Evolutionary conservation across 2,797 vertebrate genomes (phyloP).

Genomic region (Sylvia borin): DNA sequence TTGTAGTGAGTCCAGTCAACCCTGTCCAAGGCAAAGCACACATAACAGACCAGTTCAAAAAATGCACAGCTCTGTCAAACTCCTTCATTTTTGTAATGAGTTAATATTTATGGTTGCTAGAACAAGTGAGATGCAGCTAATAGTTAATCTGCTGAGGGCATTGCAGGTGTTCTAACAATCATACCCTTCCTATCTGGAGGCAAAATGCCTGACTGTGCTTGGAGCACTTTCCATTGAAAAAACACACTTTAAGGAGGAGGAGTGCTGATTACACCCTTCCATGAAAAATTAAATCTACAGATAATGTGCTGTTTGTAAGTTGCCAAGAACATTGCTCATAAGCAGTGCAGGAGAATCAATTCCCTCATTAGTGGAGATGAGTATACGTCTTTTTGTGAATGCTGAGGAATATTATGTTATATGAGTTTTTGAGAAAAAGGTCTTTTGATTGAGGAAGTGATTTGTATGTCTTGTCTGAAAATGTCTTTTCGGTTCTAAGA

Average conservation of each 20-base stretch:
- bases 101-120: not conserved
- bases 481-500: not conserved
- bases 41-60: not conserved
- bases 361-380: constrained; percentile 20
- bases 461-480: not conserved
- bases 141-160: not conserved
- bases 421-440: not conserved
- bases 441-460: not conserved
- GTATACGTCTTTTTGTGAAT: not conserved
- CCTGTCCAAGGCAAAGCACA: not conserved
- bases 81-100: not conserved
- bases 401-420: not conserved
- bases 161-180: not conserved
- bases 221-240: constrained; percentile 1
- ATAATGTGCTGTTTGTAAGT: constrained; percentile 28
- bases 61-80: not conserved
- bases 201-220: not conserved
- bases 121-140: not conserved
- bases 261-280: constrained; percentile 1
- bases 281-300: constrained; percentile 33
- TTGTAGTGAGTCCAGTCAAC: not conserved
- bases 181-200: not conserved
- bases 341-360: not conserved
- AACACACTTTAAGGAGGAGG: not conserved
- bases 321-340: not conserved